Conservation (phyloP, 2,113 vertebrate species). For the Sminthopsis crassicaudata region DNA sequence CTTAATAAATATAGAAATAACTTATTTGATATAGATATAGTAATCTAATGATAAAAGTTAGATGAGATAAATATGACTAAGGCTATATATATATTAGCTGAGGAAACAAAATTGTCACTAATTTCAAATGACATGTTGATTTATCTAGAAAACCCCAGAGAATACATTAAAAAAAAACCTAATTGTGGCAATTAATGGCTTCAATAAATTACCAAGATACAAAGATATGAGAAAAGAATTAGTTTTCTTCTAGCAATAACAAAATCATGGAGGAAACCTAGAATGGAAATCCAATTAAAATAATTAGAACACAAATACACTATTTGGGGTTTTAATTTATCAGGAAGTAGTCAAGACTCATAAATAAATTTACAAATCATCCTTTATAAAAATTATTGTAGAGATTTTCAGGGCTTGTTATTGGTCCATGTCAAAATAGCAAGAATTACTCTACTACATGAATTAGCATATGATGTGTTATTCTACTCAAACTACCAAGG, state of each 20-base stretch:
- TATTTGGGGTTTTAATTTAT: neutral
- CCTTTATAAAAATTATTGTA: neutral
- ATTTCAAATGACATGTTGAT: neutral
- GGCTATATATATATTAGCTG: neutral
- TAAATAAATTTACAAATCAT: neutral
- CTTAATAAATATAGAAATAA: neutral
- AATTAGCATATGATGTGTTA: neutral
- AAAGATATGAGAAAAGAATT: neutral
- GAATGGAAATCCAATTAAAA: neutral
- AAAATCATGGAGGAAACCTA: neutral
- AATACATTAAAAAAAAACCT: neutral
- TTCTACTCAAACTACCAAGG: neutral
- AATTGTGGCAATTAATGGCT: neutral
- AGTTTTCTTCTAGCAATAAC: neutral
- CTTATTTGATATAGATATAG: neutral
- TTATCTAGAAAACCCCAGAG: neutral
- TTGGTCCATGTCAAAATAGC: neutral
- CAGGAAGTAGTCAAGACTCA: neutral
- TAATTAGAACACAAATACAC: neutral
- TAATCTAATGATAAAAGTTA: neutral
- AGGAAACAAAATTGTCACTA: neutral
- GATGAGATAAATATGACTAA: neutral
- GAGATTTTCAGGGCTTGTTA: neutral
- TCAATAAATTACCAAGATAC: neutral
- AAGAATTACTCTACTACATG: neutral